A percentile compares a stretch with the other conserved stretches of the same genome.
Evolutionary conservation across 1,140 invertebrate genomes (phyloP).

Genomic region (Drosophila nannoptera): DNA sequence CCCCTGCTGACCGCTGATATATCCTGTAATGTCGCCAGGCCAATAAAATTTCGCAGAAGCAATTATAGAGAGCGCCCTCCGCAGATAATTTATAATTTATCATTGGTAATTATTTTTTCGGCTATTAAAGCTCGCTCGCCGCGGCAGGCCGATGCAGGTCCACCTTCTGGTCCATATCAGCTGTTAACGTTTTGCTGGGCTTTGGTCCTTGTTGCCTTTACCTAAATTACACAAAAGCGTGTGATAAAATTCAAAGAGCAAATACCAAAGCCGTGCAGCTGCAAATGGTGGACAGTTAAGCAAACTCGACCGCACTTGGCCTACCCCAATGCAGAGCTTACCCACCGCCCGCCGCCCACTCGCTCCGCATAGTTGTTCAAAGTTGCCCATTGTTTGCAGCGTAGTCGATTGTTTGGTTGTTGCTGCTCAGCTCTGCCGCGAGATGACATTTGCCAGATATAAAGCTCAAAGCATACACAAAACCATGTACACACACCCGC

Average conservation of each 20-base stretch:
- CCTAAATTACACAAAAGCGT: constrained; percentile 54
- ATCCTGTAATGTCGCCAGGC: no score
- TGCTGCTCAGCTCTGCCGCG: constrained; percentile 36
- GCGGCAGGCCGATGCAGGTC: constrained; percentile 1
- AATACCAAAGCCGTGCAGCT: constrained; percentile 41
- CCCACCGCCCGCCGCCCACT: constrained; percentile 5
- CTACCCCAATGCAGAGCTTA: constrained; percentile 9
- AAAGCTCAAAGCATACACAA: constrained; percentile 59
- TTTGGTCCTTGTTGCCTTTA: constrained; percentile 32
- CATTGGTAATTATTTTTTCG: no score
- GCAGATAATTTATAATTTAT: no score
- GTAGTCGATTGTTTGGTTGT: constrained; percentile 33
- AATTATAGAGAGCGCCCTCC: no score
- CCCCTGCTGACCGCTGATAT: no score
- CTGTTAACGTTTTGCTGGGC: constrained; percentile 5
- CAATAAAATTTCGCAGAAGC: no score
- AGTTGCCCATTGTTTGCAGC: constrained; percentile 57
- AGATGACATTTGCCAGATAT: constrained; percentile 74
- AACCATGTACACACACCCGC: constrained; percentile 6
- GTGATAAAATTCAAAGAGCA: constrained; percentile 55
- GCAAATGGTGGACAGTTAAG: constrained; percentile 69
- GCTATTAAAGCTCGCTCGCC: no score
- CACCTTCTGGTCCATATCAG: constrained; percentile 24
- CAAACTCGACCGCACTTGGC: constrained; percentile 51
- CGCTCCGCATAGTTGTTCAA: constrained; percentile 54